Evolutionary conservation across 92 coral and sea anemone genomes (phyloP).

Genomic region (Actinernus sp.): DNA sequence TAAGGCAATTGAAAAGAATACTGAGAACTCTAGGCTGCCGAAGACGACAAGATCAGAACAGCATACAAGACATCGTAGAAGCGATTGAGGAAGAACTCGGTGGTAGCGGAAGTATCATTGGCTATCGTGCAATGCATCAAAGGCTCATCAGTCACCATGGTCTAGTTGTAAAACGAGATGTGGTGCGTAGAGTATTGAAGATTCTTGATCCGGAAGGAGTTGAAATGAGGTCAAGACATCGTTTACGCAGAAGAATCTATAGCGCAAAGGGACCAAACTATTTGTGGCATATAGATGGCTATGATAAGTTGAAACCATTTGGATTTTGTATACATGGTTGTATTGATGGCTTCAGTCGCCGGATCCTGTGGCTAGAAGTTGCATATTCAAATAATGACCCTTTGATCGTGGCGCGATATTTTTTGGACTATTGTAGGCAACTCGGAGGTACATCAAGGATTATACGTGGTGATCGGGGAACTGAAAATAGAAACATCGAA

Average conservation of each 20-base stretch:
- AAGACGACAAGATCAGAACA: constrained; percentile 4
- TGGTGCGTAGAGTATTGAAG: constrained; percentile 42
- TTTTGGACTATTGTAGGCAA: constrained; percentile 15
- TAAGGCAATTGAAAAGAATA: constrained; percentile 19
- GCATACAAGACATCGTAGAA: not conserved
- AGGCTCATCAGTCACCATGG: constrained; percentile 41
- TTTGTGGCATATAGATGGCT: constrained; percentile 14
- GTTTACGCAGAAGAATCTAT: constrained; percentile 61
- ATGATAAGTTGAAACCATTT: constrained; percentile 28
- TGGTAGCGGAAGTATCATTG: constrained; percentile 44
- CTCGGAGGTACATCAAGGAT: constrained; percentile 24
- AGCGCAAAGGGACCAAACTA: constrained; percentile 20
- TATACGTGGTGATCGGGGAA: constrained; percentile 21
- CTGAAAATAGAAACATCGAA: constrained; percentile 17
- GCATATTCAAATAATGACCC: constrained; percentile 17
- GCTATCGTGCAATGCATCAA: constrained; percentile 70
- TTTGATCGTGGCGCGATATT: constrained; percentile 10
- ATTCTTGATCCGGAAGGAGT: constrained; percentile 65
- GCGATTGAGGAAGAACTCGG: not conserved
- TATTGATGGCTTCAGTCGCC: constrained; percentile 23
- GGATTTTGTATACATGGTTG: constrained; percentile 27
- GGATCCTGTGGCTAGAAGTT: constrained; percentile 22
- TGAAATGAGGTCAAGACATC: constrained; percentile 52
- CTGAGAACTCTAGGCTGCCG: constrained; percentile 3
- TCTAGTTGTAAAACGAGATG: constrained; percentile 25